A percentile compares a stretch with the other conserved stretches of the same genome.
Conservation (phyloP, 1,140 invertebrate genomes). For the Platyscapa corneri region DNA sequence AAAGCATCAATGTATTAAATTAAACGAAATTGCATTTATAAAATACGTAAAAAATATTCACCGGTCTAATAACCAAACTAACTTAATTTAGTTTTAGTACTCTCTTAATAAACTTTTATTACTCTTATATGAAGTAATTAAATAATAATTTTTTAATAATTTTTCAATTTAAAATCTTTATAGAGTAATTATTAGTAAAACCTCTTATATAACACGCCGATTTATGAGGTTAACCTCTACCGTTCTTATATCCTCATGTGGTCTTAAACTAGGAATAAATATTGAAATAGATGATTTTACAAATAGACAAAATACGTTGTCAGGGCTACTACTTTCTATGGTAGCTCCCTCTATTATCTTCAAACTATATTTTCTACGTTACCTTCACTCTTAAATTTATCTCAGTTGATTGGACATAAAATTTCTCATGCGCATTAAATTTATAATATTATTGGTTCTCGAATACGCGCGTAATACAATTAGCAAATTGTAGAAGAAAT, state of each 20-base stretch:
- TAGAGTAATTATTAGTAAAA: constrained; percentile 12
- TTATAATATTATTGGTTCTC: too few species aligned
- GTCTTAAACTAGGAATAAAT: not conserved
- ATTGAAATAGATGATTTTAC: not conserved
- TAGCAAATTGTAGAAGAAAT: too few species aligned
- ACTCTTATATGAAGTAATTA: not conserved
- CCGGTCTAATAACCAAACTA: constrained; percentile 8
- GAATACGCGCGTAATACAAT: too few species aligned
- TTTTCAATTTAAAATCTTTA: not conserved
- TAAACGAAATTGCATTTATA: not conserved
- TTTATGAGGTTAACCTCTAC: constrained; percentile 34
- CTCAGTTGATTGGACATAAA: too few species aligned
- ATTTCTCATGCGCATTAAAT: too few species aligned
- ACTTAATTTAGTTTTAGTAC: not conserved
- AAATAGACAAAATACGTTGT: not conserved
- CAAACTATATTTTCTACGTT: too few species aligned
- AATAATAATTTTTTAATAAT: not conserved
- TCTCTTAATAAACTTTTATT: not conserved
- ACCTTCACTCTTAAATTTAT: too few species aligned
- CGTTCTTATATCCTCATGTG: constrained; percentile 27
- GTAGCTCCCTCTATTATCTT: too few species aligned
- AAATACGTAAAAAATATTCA: constrained; percentile 14
- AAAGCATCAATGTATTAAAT: not conserved
- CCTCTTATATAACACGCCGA: constrained; percentile 47
- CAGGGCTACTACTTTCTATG: too few species aligned